Conservation (phyloP, 2,797 vertebrate genomes). For the Xenops minutus region DNA sequence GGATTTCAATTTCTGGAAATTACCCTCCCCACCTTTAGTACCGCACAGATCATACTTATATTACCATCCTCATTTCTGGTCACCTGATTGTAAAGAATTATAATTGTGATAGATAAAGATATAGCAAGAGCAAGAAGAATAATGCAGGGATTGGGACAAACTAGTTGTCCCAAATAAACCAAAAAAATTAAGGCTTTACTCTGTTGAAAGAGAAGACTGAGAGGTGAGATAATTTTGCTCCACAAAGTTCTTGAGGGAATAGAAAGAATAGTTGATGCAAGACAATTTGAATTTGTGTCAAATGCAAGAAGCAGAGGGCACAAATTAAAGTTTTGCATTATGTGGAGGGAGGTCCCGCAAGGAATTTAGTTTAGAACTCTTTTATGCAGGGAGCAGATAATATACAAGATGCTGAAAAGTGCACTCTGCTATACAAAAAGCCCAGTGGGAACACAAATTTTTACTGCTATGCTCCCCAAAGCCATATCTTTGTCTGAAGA, state of each 20-base stretch:
- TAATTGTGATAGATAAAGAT: not conserved
- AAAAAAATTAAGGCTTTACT: slow-evolving; percentile 1
- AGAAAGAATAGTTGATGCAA: not conserved
- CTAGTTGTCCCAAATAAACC: not conserved
- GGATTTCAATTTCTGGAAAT: slow-evolving; percentile 45
- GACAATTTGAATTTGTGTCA: slow-evolving; percentile 43
- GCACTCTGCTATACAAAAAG: not conserved
- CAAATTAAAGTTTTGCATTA: slow-evolving; percentile 46
- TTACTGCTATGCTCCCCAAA: slow-evolving; percentile 6
- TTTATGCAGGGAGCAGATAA: slow-evolving; percentile 33
- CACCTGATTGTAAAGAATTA: slow-evolving; percentile 11
- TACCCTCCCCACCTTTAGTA: not conserved
- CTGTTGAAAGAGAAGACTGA: not conserved
- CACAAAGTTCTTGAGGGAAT: not conserved
- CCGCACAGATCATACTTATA: not conserved
- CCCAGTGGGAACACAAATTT: slow-evolving; percentile 18
- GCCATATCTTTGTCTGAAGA: slow-evolving; percentile 35
- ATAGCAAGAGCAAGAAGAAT: not conserved
- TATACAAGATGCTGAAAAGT: slow-evolving; percentile 41
- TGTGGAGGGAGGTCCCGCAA: not conserved
- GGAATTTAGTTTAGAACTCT: slow-evolving; percentile 31
- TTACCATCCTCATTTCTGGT: slow-evolving; percentile 35
- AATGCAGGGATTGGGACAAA: not conserved
- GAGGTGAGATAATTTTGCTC: not conserved
- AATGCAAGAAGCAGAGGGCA: not conserved